phyloP scores from a whole-genome alignment of 2,113 vertebrate species.

The Nothoprocta pentlandii region DNA sequence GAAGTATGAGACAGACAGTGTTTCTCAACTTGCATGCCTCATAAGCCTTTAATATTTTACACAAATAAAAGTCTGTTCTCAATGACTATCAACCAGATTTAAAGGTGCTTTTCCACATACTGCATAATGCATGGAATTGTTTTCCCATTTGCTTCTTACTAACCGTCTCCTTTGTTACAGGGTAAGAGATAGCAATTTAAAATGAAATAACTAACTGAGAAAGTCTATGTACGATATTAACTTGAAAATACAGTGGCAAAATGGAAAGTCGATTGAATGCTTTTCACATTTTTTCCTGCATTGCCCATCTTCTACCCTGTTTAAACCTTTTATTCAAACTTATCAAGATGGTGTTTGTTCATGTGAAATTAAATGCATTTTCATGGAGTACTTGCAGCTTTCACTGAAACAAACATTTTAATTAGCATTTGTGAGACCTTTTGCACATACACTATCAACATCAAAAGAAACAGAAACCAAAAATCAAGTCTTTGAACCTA shows the following conservation, averaged over 20 bases:
- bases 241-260: neutral
- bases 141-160: neutral
- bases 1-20: neutral
- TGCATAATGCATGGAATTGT: neutral
- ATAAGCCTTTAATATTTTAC: neutral
- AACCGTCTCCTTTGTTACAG: neutral
- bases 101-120: neutral
- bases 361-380: neutral
- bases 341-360: neutral
- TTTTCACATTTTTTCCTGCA: neutral
- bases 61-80: neutral
- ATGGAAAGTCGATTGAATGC: neutral
- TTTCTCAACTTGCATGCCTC: neutral
- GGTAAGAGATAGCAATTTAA: neutral
- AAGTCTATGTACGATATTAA: neutral
- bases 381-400: neutral
- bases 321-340: neutral
- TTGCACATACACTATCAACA: neutral
- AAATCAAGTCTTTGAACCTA: neutral
- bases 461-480: neutral
- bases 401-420: neutral
- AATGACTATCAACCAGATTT: neutral
- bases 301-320: neutral
- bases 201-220: neutral
- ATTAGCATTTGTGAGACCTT: neutral